Evolutionary conservation across 2,888 invertebrate genomes (phyloP).

Genomic region (Tetropium fuscum): DNA sequence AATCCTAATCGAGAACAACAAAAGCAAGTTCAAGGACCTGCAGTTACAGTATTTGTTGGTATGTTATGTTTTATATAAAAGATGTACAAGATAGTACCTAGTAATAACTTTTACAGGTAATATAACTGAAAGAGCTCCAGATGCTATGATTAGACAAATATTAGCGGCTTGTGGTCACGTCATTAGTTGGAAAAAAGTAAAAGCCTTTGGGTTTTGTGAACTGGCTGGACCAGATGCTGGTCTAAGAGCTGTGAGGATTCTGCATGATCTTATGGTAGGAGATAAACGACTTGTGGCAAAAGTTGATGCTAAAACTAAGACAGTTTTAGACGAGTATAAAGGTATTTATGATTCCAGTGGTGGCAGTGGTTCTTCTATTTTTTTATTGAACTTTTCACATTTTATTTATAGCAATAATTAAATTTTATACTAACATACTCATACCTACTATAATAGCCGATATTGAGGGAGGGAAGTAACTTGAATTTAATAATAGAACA

Average conservation of each 20-base stretch:
- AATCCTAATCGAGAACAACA: constrained; percentile 63
- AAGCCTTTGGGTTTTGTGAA: constrained; percentile 98
- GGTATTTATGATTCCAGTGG: constrained; percentile 64
- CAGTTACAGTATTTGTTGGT: constrained; percentile 98
- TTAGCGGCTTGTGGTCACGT: constrained; percentile 95
- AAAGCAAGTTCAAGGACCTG: constrained; percentile 77
- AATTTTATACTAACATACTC: too few species aligned
- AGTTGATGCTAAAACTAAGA: constrained; percentile 97
- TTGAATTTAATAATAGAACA: too few species aligned
- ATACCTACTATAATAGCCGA: too few species aligned
- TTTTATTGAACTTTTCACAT: background rate
- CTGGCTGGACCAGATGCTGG: constrained; percentile 97
- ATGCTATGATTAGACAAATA: constrained; percentile 93
- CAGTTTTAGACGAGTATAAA: constrained; percentile 93
- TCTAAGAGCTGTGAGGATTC: constrained; percentile 89
- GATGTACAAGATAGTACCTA: background rate
- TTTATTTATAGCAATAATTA: too few species aligned
- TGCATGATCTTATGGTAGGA: constrained; percentile 93
- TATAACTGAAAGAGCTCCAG: constrained; percentile 95
- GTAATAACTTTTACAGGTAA: constrained; percentile 70
- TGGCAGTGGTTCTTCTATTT: background rate
- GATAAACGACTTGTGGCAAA: constrained; percentile 95
- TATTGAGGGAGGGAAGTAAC: too few species aligned
- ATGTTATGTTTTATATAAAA: constrained; percentile 45
- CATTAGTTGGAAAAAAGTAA: constrained; percentile 96